Evolutionary conservation across 1,140 invertebrate species (phyloP), one percentile per base, ranked within the genome.

Genomic region (Calycopis cecrops): DNA sequence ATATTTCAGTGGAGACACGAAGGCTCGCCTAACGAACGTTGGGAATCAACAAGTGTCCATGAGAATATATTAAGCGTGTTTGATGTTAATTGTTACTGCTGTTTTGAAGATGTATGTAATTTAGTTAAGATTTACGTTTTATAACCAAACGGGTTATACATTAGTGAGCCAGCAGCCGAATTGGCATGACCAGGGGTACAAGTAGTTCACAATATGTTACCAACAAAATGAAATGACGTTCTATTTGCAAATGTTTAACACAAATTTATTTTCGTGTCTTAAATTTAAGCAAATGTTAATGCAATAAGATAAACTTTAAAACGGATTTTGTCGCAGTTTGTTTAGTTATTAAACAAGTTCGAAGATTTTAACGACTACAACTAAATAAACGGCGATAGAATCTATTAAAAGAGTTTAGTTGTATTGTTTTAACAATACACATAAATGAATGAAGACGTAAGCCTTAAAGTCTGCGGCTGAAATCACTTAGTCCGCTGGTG

Each of bases 31-130:
- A 37, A 37, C 21, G 21, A 28, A 28, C 21, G 50, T 52, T 57
- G 48, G 59, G 56, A 60, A 42, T 63, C 62, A 63, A 63, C 62
- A 63, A 63, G 62, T 63, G 62, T 49, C 37, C 35, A 11, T 38
- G 21, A 28, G 37, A 40, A 11, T 40, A n/a, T 11, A n/a, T 40
- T 40, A 40, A 11, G 21, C 21, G 21, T 2, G 21, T 28, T 28
- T 28, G 2, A 28, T 28, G 21, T 3, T 28, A 28, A 28, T 28
- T 28, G 6, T 28, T 28, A 28, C 6, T 28, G 2, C 2, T 6
- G 21, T 28, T 28, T 28, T 28, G 21, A 28, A 28, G 21, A 3
- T 3, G 21, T 28, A 28, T 3, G 2, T 28, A 2, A 2, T 28
- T 28, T 28, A 28, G 21, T n/a, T n/a, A n/a, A n/a, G n/a, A n/a